phyloP scores from a whole-genome alignment of 2,797 vertebrate species.

The Danio aesculapii region DNA sequence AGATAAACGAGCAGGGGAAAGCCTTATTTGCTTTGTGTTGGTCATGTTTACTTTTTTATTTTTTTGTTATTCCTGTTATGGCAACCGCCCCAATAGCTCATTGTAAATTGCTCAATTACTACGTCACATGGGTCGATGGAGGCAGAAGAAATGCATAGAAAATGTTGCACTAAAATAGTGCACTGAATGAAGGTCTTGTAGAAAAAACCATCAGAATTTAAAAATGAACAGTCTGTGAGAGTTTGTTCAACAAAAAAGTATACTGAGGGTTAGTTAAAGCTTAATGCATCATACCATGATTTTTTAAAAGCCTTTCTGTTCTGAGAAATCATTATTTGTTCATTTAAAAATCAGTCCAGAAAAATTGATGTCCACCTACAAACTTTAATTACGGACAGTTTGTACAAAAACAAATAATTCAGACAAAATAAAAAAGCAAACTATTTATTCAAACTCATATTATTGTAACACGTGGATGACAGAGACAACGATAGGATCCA shows the following conservation, averaged over 20 bases:
- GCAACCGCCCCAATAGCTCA: conserved; percentile 51
- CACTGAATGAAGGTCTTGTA: background rate
- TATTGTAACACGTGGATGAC: too few species aligned
- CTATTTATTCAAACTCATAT: too few species aligned
- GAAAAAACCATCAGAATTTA: background rate
- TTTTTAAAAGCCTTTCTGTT: background rate
- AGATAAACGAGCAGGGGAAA: conserved; percentile 62
- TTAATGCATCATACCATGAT: background rate
- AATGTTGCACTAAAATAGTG: conserved; percentile 3
- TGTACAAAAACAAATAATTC: background rate
- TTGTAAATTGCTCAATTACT: conserved; percentile 43
- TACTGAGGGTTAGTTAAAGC: background rate
- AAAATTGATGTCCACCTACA: background rate
- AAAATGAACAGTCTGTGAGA: background rate
- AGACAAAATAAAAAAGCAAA: too few species aligned
- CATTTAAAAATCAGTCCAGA: background rate
- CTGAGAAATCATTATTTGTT: background rate
- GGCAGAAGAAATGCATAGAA: background rate
- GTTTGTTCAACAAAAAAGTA: background rate
- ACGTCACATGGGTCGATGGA: conserved; percentile 56
- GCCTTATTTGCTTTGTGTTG: conserved; percentile 47
- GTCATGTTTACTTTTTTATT: conserved; percentile 27
- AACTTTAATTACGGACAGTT: background rate
- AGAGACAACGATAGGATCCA: too few species aligned
- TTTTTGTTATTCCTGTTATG: background rate